Conservation (phyloP, 2,888 invertebrate genomes). For the Clivina fossor region DNA sequence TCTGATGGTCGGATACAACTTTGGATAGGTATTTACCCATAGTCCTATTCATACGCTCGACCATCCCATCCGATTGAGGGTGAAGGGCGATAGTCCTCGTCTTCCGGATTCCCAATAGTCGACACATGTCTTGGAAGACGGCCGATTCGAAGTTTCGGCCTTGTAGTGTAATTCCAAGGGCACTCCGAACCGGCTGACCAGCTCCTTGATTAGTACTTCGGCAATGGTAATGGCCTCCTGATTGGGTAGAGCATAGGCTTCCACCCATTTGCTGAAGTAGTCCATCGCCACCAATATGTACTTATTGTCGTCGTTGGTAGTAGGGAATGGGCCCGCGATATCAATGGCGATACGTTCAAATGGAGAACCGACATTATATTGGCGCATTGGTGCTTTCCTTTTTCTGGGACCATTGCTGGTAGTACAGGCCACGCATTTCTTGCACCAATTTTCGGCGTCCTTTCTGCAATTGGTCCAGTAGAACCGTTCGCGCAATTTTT, state of each 20-base stretch:
- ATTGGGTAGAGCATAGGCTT: conserved; percentile 44
- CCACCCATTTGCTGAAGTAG: conserved; percentile 43
- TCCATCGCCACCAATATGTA: conserved; percentile 41
- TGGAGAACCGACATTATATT: conserved; percentile 38
- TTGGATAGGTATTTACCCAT: conserved; percentile 36
- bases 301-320: conserved; percentile 37
- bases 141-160: conserved; percentile 43
- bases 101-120: conserved; percentile 39
- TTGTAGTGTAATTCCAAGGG: conserved; percentile 40
- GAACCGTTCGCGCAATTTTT: conserved; percentile 39
- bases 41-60: conserved; percentile 38
- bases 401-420: conserved; percentile 38
- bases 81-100: conserved; percentile 39
- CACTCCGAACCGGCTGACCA: conserved; percentile 38
- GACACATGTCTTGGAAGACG: conserved; percentile 40
- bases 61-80: conserved; percentile 38
- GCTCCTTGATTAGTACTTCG: conserved; percentile 37
- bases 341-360: conserved; percentile 39
- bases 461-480: conserved; percentile 36
- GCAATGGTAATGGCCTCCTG: conserved; percentile 45
- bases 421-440: conserved; percentile 36
- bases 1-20: conserved; percentile 36
- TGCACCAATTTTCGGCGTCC: too few relatives aligned
- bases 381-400: conserved; percentile 36
- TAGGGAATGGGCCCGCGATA: conserved; percentile 39